Base-by-base conservation (phyloP, 2,113 vertebrate genomes). In the Polypterus bichir region DNA sequence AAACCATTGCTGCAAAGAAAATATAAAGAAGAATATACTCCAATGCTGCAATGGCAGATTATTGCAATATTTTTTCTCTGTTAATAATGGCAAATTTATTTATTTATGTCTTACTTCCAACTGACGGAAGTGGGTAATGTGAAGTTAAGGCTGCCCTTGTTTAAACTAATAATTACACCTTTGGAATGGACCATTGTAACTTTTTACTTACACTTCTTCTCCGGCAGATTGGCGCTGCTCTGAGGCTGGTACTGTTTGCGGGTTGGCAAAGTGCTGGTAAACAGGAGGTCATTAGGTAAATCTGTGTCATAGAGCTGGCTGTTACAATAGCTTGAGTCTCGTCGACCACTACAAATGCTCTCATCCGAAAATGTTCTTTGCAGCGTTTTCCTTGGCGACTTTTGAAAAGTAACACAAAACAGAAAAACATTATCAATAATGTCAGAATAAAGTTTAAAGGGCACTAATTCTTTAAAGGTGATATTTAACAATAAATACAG, bases 281-380 rank as follows among this genome's bases (percentile, higher is more conserved):
- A 95, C 56, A 94, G 83, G 58, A 89, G 73, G 2, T 92, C 90
- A 0, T 64, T 76, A 66, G 87, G 75, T 3, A 81, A 60, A 2
- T 73, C 62, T 1, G 81, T 80, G 64, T 87, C 85, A 8, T 89
- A 83, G 66, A 76, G 11, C 46, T 75, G 62, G 0, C 82, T 65
- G 72, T 45, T 88, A 68, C 88, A 80, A 0, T 81, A 93, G 70
- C 83, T 76, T 59, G 87, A 64, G 1, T 92, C 91, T 51, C 90
- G 78, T 47, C 89, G 85, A 3, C 91, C 92, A 0, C 92, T 89
- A 78, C 92, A 94, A 51, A 96, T 78, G 1, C 92, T 95, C 79
- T 96, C 93, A 0, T 96, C 93, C 0, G 93, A 95, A 60, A 96
- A 84, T 0, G 93, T 95, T 52, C 92, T 82, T 70, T 94, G 93